Conservation (phyloP, 2,113 vertebrate species). For the Myocastor coypus region DNA sequence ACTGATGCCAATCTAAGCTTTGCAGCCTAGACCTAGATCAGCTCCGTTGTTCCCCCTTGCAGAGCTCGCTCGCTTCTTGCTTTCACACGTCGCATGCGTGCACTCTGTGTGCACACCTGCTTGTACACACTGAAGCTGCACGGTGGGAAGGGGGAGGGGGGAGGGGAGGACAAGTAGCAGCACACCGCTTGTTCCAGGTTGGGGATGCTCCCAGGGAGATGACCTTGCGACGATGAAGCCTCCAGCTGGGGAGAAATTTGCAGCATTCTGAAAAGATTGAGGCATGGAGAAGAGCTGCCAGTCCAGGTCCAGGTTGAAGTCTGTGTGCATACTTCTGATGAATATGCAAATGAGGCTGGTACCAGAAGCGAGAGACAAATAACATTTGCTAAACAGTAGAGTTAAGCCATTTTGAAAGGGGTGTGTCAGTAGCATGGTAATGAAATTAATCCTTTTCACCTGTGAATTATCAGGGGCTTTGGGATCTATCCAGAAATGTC, state of each 20-base stretch:
- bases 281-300: not conserved
- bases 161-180: not conserved
- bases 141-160: fast-evolving
- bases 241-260: slow-evolving; percentile 37
- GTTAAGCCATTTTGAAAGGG: slow-evolving; percentile 77
- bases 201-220: not conserved
- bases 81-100: fast-evolving
- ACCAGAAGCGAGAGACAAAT: slow-evolving; percentile 58
- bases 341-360: slow-evolving; percentile 74
- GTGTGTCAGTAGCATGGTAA: slow-evolving; percentile 74
- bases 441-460: slow-evolving; percentile 80
- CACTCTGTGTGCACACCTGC: not conserved
- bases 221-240: not conserved
- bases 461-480: slow-evolving; percentile 76
- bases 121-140: not conserved
- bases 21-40: not conserved
- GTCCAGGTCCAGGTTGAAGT: slow-evolving; percentile 14
- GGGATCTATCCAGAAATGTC: slow-evolving; percentile 68
- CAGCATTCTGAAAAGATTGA: slow-evolving; percentile 18
- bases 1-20: not conserved
- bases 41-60: too few species aligned
- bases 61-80: too few species aligned
- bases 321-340: slow-evolving; percentile 65
- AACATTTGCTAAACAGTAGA: slow-evolving; percentile 63
- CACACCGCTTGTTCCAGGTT: not conserved